Base-by-base conservation (phyloP, 2,797 vertebrate species). In the Erpetoichthys calabaricus region DNA sequence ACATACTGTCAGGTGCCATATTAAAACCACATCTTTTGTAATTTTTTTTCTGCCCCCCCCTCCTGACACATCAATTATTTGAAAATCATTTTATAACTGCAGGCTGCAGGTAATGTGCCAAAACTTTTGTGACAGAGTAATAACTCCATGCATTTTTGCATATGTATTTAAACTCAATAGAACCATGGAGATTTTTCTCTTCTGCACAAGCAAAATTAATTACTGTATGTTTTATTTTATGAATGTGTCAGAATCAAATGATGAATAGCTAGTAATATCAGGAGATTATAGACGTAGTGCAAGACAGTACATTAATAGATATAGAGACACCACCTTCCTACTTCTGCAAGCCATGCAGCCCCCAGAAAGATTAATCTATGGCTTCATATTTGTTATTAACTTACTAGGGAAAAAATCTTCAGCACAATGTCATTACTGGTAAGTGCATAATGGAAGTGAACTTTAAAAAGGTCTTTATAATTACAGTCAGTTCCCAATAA, bases 181-280 rank as follows among this genome's bases (percentile, higher is more conserved):
- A 64, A 1, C 53, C 60, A 64, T 52, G 45, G 45, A 47, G 68
- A 59, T 68, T 68, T 49, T 57, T 65, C 66, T 67, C 65, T 69
- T 59, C 65, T 57, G 61, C 59, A 74, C 78, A 78, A 80, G 70
- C 67, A 77, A 87, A 89, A 89, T 87, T 88, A 89, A 88, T 89
- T 86, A 87, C 75, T 83, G 71, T 83, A 78, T 86, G 80, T 87
- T 86, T 81, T 86, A 82, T 83, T 88, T 87, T 79, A 81, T 82
- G 76, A 80, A 82, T 62, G 68, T 87, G 82, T 78, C 84, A 86
- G 73, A 75, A 70, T 66, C 74, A 76, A 82, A 85, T 89, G 83
- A 87, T 83, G 80, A 90, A 89, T 88, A 85, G 82, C 77, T 87
- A 80, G 81, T 80, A 88, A 89, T 87, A 88, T 83, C 79, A 78